Percentiles rank a stretch among this genome's conserved stretches.
Evolutionary conservation across 2,797 vertebrate genomes (phyloP).

Genomic region (Merluccius polli): DNA sequence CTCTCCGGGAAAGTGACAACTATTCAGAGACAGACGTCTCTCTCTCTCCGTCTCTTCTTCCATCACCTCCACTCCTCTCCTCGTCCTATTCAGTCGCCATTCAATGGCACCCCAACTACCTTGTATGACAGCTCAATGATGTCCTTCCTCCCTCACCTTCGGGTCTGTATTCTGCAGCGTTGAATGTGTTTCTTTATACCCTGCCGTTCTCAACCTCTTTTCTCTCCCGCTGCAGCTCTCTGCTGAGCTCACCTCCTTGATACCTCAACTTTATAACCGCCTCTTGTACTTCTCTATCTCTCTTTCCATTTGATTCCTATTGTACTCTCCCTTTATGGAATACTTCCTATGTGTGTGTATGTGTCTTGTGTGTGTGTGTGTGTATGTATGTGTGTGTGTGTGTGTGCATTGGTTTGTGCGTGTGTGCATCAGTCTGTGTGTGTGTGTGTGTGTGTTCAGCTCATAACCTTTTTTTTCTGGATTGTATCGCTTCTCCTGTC

Average conservation of each 20-base stretch:
- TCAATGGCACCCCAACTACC: too few species aligned
- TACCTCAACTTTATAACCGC: background rate
- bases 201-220: too few species aligned
- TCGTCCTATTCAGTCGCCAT: too few species aligned
- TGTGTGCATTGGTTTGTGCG: background rate
- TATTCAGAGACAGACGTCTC: too few species aligned
- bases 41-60: background rate
- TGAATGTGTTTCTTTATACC: background rate
- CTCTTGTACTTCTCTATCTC: background rate
- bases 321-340: background rate
- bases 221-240: too few species aligned
- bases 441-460: background rate
- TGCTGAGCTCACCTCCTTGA: background rate
- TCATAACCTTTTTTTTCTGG: background rate
- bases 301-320: background rate
- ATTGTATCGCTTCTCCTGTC: background rate
- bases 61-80: too few species aligned
- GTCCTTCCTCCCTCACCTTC: background rate
- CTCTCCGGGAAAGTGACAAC: background rate
- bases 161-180: background rate
- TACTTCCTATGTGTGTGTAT: background rate
- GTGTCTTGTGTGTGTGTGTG: background rate
- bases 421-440: background rate
- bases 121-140: background rate
- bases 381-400: background rate